Evolutionary conservation across 1,140 invertebrate species (phyloP).

Genomic region (Macrocentrus cingulum): DNA sequence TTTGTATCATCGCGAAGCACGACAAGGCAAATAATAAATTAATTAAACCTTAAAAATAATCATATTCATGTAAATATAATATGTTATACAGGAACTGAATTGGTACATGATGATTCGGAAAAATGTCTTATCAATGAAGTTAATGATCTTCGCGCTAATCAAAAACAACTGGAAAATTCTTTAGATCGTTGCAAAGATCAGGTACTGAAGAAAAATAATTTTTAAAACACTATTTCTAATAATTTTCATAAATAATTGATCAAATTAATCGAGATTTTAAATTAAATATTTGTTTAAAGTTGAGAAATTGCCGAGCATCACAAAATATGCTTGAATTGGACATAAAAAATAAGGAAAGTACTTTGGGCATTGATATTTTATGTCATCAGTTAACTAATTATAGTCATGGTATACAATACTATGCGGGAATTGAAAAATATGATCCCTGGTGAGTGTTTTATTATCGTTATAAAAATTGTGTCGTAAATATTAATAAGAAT

Average conservation of each 20-base stretch:
- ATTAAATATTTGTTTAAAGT: slow-evolving; percentile 44
- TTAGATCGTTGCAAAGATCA: slow-evolving; percentile 66
- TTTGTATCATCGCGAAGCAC: slow-evolving; percentile 84
- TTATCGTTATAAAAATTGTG: neutral
- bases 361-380: slow-evolving; percentile 82
- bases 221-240: slow-evolving; percentile 1
- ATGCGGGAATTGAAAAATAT: slow-evolving; percentile 86
- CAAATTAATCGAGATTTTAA: no score
- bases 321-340: slow-evolving; percentile 88
- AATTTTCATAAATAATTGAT: neutral
- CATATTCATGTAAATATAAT: slow-evolving; percentile 20
- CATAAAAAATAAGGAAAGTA: slow-evolving; percentile 84
- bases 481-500: neutral
- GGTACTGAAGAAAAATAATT: slow-evolving; percentile 41
- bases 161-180: slow-evolving; percentile 62
- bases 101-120: slow-evolving; percentile 70
- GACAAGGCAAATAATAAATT: slow-evolving; percentile 64
- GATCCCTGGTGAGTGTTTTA: slow-evolving; percentile 74
- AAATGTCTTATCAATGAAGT: slow-evolving; percentile 64
- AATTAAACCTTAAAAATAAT: neutral
- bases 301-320: slow-evolving; percentile 70
- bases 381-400: slow-evolving; percentile 87
- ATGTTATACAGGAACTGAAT: slow-evolving; percentile 59
- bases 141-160: slow-evolving; percentile 63
- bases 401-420: slow-evolving; percentile 83